Base-by-base conservation (phyloP, 1,140 invertebrate species). In the Aphelinus atriplicis region DNA sequence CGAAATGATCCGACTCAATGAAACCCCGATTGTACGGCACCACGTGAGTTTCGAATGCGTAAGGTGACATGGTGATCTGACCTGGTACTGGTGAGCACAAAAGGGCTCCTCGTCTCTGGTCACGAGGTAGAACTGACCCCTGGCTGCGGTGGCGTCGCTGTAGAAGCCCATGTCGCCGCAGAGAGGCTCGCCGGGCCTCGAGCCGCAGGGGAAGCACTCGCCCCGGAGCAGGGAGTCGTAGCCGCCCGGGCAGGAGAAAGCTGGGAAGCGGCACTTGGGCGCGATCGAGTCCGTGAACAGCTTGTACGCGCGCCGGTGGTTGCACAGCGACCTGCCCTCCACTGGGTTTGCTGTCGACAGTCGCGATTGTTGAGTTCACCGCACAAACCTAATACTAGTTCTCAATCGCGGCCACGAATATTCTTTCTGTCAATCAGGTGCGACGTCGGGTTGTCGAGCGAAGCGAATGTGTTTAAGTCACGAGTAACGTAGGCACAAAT, bases 131-230 rank as follows among this genome's bases (percentile, higher is more conserved):
- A 97, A 89, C 76, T 94, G 92, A 0, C 96, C 95, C 42, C 95
- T 88, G 0, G 94, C 95, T 2, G 91, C 90, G 0, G 94, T 94
- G 5, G 91, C 87, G 84, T 97, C 94, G 2, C 96, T 95, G 84
- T 97, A 96, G 87, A 96, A 98, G 1, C 97, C 97, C 96, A 98
- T 98, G 81, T 95, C 94, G 9, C 95, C 95, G 84, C 96, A 98
- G 3, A 89, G 84, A 3, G 89, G 84, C 7, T 89, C 86, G 10
- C 89, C 86, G 3, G 90, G 83, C 73, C 79, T 80, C 74, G 63
- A 80, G 77, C 80, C 81, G 81, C 94, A 95, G 2, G 91, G 90
- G 78, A 94, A 94, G 81, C 93, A 94, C 47, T 92, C 89, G 55
- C 95, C 95, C 58, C 90, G 90, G 9, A 95, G 83, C 78, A 96